Percentiles rank a stretch among this genome's conserved stretches.
These are phyloP conservation scores for Phytoseiulus persimilis DNA, from an alignment of 2,888 invertebrate genomes.

Conservation along the genomic window DNA sequence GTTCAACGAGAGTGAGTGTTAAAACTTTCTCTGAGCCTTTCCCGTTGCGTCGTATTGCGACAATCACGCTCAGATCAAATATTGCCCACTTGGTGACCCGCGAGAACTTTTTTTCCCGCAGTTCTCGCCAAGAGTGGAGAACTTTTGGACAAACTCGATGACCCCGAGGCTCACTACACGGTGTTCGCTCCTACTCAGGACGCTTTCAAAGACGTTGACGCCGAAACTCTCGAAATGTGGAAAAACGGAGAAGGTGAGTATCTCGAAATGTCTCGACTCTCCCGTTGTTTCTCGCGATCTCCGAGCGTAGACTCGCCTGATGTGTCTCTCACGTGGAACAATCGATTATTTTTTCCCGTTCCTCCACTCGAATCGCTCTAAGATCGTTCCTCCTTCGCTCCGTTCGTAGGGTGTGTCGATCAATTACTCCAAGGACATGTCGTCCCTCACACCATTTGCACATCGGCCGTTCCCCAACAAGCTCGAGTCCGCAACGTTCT, in stretches of 20 bases:
- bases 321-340: not conserved
- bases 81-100: too few relatives aligned
- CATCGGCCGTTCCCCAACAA: constrained; percentile 57
- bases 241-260: constrained; percentile 23
- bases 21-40: not conserved
- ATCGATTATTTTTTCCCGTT: not conserved
- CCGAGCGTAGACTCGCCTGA: not conserved
- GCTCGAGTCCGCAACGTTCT: constrained; percentile 55
- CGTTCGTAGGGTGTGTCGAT: constrained; percentile 25
- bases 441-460: constrained; percentile 61
- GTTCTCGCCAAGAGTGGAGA: constrained; percentile 57
- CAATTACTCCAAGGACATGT: constrained; percentile 60
- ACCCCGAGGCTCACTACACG: constrained; percentile 54
- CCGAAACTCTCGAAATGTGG: constrained; percentile 33
- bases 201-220: constrained; percentile 54
- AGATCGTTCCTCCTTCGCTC: not conserved
- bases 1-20: constrained; percentile 52
- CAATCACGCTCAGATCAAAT: too few relatives aligned
- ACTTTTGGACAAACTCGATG: constrained; percentile 56
- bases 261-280: not conserved
- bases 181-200: constrained; percentile 60
- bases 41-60: too few relatives aligned
- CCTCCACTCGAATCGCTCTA: not conserved
- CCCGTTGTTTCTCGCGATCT: not conserved
- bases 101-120: constrained; percentile 45